A percentile compares a stretch with the other conserved stretches of the same genome.
These are phyloP conservation scores for Amphiura filiformis DNA, from an alignment of 35 echinoderm and acorn worm species.

Conservation along the genomic window DNA sequence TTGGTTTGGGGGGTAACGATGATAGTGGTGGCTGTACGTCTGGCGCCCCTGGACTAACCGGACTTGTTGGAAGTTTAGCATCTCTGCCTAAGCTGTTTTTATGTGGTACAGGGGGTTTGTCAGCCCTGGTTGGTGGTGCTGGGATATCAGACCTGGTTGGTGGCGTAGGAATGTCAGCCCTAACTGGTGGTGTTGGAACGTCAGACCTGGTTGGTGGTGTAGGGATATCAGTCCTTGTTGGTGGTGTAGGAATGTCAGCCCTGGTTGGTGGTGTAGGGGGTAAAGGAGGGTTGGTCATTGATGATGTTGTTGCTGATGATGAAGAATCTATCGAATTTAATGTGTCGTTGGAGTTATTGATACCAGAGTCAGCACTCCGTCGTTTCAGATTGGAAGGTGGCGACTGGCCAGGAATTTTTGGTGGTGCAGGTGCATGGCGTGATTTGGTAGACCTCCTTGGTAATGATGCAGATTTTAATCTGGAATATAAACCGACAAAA, in stretches of 20 bases:
- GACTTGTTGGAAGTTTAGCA: not conserved
- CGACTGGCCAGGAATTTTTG: not conserved
- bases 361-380: not conserved
- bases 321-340: not conserved
- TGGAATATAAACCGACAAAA: not conserved
- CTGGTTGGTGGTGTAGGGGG: too few relatives aligned
- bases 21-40: not conserved
- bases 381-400: not conserved
- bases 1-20: not conserved
- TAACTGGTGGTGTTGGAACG: not conserved
- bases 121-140: not conserved
- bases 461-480: constrained; percentile 3
- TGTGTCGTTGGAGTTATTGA: not conserved
- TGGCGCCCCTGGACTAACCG: not conserved
- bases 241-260: not conserved
- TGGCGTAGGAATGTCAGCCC: not conserved
- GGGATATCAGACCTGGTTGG: not conserved
- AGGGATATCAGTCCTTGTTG: too few relatives aligned
- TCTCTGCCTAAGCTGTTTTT: not conserved
- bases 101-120: not conserved
- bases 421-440: not conserved
- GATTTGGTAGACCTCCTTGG: not conserved
- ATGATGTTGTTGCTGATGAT: not conserved
- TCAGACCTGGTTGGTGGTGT: not conserved
- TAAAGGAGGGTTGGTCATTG: too few relatives aligned